These are phyloP conservation scores for Matsumyia berberina DNA, from an alignment of 2,888 invertebrate genomes.

Conservation along the genomic window DNA sequence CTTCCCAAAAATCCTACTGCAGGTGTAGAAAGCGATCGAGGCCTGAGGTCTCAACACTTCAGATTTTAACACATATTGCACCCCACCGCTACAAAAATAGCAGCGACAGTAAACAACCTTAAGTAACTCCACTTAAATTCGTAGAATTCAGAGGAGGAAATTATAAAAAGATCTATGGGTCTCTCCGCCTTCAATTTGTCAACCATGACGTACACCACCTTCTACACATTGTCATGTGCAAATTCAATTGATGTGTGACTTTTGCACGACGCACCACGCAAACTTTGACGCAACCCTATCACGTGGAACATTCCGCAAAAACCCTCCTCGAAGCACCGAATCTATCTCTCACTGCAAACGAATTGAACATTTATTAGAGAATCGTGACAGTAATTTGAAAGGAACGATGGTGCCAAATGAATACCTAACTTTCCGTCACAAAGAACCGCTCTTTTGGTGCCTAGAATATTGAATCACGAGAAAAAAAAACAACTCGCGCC, in stretches of 20 bases:
- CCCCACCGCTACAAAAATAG: too few relatives aligned
- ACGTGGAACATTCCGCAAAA: constrained; percentile 1
- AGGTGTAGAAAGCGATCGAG: too few relatives aligned
- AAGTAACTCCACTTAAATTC: too few relatives aligned
- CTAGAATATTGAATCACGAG: constrained; percentile 55
- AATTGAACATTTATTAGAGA: constrained; percentile 43
- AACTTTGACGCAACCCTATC: constrained; percentile 14
- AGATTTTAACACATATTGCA: too few relatives aligned
- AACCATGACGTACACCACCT: not conserved
- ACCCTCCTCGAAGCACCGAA: constrained; percentile 22
- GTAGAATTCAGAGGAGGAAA: too few relatives aligned
- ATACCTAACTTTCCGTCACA: constrained; percentile 48
- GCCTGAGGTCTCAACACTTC: too few relatives aligned
- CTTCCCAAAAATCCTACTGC: too few relatives aligned
- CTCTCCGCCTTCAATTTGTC: not conserved
- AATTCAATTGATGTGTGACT: constrained; percentile 2
- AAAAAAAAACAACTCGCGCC: not conserved
- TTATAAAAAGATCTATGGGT: too few relatives aligned
- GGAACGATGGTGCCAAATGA: constrained; percentile 43
- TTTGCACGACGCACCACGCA: constrained; percentile 10
- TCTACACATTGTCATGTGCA: constrained; percentile 3
- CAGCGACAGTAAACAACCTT: too few relatives aligned
- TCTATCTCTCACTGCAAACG: constrained; percentile 7
- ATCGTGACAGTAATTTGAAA: constrained; percentile 65
- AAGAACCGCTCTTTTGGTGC: constrained; percentile 54